These are phyloP conservation scores for Diplazon laetatorius DNA, from an alignment of 2,888 invertebrate species.

Conservation along the genomic window DNA sequence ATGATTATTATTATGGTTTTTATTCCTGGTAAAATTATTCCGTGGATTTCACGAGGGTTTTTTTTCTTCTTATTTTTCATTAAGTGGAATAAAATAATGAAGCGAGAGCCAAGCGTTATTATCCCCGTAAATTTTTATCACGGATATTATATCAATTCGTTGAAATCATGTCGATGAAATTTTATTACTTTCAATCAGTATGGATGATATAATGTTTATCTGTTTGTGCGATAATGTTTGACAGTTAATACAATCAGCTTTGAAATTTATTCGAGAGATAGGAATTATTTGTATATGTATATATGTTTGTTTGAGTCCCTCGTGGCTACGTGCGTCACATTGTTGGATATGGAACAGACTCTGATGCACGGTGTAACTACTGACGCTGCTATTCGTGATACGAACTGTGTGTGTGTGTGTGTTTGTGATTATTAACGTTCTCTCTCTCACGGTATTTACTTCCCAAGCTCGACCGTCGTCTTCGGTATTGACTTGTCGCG, in stretches of 20 bases:
- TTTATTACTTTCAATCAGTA: too few species aligned
- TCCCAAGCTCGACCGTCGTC: slow-evolving; percentile 28
- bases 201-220: neutral
- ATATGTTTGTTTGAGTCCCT: neutral
- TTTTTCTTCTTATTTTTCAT: too few species aligned
- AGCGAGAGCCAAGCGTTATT: slow-evolving; percentile 20
- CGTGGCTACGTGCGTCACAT: neutral
- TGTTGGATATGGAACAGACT: neutral
- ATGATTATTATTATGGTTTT: too few species aligned
- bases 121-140: too few species aligned
- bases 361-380: neutral
- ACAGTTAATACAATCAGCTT: neutral
- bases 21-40: too few species aligned
- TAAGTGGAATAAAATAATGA: too few species aligned
- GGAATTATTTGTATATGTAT: slow-evolving; percentile 1
- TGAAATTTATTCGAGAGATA: neutral
- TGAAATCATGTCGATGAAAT: too few species aligned
- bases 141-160: too few species aligned
- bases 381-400: too few species aligned
- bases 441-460: slow-evolving; percentile 29
- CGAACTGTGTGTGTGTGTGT: too few species aligned
- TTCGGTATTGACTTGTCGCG: slow-evolving; percentile 65
- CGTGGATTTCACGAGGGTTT: too few species aligned
- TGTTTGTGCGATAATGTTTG: neutral
- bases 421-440: too few species aligned